Evolutionary conservation across 2,888 invertebrate genomes (phyloP).

Genomic region (Eilema griseolum): DNA sequence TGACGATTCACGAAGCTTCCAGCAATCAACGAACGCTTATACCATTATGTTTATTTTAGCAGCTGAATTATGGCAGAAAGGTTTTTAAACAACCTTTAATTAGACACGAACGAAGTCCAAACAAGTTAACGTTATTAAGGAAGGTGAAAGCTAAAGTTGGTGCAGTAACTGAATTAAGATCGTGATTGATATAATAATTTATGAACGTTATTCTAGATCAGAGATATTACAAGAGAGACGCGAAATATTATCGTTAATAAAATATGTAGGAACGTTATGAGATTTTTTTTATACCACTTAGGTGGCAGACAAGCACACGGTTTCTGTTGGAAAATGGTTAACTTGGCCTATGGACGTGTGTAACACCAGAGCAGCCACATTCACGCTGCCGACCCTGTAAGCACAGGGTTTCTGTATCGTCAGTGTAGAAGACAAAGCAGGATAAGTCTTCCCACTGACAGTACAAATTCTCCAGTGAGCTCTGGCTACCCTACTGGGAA

Average conservation of each 20-base stretch:
- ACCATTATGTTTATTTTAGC: not conserved
- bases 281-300: too few species aligned
- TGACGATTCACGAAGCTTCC: not conserved
- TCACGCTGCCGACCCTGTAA: too few species aligned
- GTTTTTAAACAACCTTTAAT: not conserved
- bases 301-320: too few species aligned
- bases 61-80: not conserved
- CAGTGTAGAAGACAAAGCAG: too few species aligned
- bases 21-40: not conserved
- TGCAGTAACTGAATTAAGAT: constrained; percentile 2
- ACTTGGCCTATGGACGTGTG: too few species aligned
- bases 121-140: not conserved
- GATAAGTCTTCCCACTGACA: too few species aligned
- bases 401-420: too few species aligned
- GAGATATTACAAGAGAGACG: not conserved
- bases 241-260: not conserved
- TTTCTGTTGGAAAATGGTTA: too few species aligned
- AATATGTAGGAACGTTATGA: too few species aligned
- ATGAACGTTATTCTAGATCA: not conserved
- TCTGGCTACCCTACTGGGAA: too few species aligned
- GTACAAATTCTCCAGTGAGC: too few species aligned
- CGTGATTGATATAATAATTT: constrained; percentile 7
- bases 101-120: not conserved
- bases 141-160: constrained; percentile 2
- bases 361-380: too few species aligned